phyloP scores from a whole-genome alignment of 92 coral and sea anemone species.

The Umimayanthus kanabou region DNA sequence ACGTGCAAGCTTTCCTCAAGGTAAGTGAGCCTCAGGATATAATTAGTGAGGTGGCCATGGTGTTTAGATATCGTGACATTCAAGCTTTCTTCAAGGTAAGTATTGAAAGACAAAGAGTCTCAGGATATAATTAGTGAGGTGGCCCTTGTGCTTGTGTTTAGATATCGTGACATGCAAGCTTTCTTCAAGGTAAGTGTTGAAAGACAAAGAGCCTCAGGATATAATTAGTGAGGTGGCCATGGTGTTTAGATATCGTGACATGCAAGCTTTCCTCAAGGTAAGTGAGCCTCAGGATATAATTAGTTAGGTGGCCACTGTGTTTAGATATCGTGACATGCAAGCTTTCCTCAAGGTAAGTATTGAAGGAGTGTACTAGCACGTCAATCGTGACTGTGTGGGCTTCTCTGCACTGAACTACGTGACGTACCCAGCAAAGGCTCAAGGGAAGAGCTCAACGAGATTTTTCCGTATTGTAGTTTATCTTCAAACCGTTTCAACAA shows the following conservation, averaged over 20 bases:
- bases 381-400: not conserved
- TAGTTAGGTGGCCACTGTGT: slow-evolving; percentile 86
- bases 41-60: slow-evolving; percentile 83
- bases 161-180: slow-evolving; percentile 81
- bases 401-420: not conserved
- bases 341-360: slow-evolving; percentile 58
- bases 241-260: slow-evolving; percentile 87
- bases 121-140: slow-evolving; percentile 76
- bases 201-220: slow-evolving; percentile 66
- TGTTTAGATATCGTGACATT: slow-evolving; percentile 83
- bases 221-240: slow-evolving; percentile 80
- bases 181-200: slow-evolving; percentile 62
- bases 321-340: slow-evolving; percentile 83
- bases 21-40: slow-evolving; percentile 69
- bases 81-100: slow-evolving; percentile 65
- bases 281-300: slow-evolving; percentile 68
- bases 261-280: slow-evolving; percentile 69
- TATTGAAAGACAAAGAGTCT: slow-evolving; percentile 64
- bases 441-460: not conserved
- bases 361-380: not conserved
- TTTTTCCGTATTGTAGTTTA: no score
- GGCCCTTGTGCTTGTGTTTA: slow-evolving; percentile 88
- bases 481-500: no score
- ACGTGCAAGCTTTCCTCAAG: slow-evolving; percentile 68
- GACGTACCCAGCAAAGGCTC: no score